Percentiles rank a stretch among this genome's conserved stretches.
Evolutionary conservation across 2,113 vertebrate genomes (phyloP).

Genomic region (Struthidea cinerea): DNA sequence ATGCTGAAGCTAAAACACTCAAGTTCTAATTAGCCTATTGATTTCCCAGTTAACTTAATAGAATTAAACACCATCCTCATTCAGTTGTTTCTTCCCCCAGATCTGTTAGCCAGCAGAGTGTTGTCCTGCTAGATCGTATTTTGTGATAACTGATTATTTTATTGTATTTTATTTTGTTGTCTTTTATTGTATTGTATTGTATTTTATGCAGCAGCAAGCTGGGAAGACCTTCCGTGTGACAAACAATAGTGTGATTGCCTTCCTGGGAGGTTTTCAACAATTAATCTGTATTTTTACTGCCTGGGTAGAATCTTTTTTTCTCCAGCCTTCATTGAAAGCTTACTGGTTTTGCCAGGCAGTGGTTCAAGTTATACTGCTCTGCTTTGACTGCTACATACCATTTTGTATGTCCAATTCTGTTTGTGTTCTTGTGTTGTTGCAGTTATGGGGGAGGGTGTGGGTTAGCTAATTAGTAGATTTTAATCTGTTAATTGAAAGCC

Average conservation of each 20-base stretch:
- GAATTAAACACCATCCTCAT: background rate
- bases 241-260: background rate
- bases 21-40: background rate
- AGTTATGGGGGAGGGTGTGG: background rate
- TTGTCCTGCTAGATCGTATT: background rate
- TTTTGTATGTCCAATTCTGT: background rate
- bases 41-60: background rate
- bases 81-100: background rate
- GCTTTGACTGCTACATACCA: background rate
- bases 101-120: background rate
- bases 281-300: background rate
- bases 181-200: background rate
- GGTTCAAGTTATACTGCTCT: background rate
- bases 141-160: background rate
- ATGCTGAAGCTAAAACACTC: background rate
- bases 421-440: background rate
- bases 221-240: background rate
- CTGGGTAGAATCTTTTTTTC: background rate
- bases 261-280: background rate
- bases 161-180: background rate
- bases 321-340: background rate
- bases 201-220: background rate
- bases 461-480: background rate
- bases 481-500: background rate
- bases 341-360: background rate